phyloP scores from a whole-genome alignment of 2,888 invertebrate species.

The Theretra japonica region DNA sequence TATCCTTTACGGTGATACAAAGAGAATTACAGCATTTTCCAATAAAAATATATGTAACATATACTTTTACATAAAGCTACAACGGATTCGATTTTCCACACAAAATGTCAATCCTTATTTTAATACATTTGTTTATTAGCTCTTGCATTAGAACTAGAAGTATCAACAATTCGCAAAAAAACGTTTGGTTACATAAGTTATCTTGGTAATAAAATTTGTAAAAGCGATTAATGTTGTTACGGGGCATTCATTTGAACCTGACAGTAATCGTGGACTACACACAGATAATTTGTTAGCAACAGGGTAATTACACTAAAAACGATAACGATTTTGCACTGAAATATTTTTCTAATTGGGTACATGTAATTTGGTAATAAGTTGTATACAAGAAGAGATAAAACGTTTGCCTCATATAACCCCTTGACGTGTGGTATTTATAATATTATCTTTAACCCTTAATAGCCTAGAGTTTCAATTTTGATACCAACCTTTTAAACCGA shows the following conservation, averaged over 20 bases:
- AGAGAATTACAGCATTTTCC: too few species aligned
- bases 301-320: background rate
- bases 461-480: too few species aligned
- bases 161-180: background rate
- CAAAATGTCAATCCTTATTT: too few species aligned
- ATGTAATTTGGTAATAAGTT: background rate
- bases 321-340: background rate
- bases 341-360: background rate
- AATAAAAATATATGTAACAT: too few species aligned
- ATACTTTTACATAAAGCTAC: too few species aligned
- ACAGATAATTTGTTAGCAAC: constrained; percentile 17
- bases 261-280: background rate
- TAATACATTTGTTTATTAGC: too few species aligned
- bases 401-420: background rate
- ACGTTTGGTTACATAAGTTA: constrained; percentile 7
- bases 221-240: background rate
- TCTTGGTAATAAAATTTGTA: constrained; percentile 9
- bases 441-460: too few species aligned
- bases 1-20: too few species aligned
- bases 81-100: too few species aligned
- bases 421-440: too few species aligned
- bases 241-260: constrained; percentile 6
- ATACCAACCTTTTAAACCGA: too few species aligned
- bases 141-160: too few species aligned
- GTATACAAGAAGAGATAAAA: background rate